Evolutionary conservation across 2,113 vertebrate species (phyloP).

Genomic region (Morphnarchus princeps): DNA sequence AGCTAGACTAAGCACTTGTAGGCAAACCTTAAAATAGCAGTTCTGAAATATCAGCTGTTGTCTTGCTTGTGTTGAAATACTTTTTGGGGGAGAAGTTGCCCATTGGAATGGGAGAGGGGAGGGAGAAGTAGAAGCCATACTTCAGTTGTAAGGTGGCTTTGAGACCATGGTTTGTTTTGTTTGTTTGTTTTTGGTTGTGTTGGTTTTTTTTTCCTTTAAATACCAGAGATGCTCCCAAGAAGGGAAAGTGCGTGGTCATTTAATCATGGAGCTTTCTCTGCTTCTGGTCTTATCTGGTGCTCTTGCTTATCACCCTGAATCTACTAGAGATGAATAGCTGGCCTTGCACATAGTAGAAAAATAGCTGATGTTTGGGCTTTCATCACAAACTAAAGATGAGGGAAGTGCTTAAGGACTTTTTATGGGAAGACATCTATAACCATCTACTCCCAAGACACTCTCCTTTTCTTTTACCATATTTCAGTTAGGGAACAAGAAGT

Average conservation of each 20-base stretch:
- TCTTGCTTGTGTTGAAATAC: background rate
- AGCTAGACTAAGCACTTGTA: background rate
- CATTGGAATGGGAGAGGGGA: background rate
- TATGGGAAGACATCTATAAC: background rate
- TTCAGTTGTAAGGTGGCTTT: background rate
- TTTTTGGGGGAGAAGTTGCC: background rate
- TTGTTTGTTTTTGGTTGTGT: background rate
- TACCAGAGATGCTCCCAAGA: background rate
- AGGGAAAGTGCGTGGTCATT: background rate
- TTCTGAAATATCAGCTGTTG: slow-evolving; percentile 10
- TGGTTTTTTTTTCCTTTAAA: background rate
- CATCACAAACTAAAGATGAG: background rate
- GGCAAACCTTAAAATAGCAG: slow-evolving; percentile 13
- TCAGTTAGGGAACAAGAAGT: background rate
- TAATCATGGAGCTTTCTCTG: background rate
- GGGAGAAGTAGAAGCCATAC: background rate
- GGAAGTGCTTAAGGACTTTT: background rate
- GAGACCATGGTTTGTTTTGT: background rate
- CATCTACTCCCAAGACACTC: background rate
- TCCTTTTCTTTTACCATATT: background rate
- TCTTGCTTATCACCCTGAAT: background rate
- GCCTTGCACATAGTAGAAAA: background rate
- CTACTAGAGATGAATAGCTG: background rate
- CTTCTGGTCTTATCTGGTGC: background rate
- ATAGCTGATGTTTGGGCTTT: background rate